These are phyloP conservation scores for Vanessa tameamea DNA, from an alignment of 1,140 invertebrate genomes.

Conservation along the genomic window DNA sequence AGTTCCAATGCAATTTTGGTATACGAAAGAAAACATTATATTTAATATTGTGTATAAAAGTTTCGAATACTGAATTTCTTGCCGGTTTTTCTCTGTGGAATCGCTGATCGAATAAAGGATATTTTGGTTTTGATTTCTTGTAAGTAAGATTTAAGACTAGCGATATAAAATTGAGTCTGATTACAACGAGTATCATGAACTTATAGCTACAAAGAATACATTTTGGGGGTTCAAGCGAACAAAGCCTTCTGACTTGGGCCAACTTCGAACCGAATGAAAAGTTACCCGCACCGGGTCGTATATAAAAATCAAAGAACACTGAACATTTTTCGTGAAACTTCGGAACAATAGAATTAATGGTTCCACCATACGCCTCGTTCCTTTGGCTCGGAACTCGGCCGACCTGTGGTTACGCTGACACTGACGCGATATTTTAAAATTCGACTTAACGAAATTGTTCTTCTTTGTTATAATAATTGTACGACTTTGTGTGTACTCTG, in stretches of 20 bases:
- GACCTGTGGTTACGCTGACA: conserved; percentile 8
- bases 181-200: too few species aligned
- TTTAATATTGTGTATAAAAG: too few species aligned
- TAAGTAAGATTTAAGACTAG: too few species aligned
- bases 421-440: background rate
- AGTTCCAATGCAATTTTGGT: too few species aligned
- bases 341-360: conserved; percentile 28
- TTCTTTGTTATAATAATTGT: conserved; percentile 4
- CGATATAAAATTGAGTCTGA: too few species aligned
- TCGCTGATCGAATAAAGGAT: too few species aligned
- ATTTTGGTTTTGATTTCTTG: too few species aligned
- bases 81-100: too few species aligned
- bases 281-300: conserved; percentile 17
- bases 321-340: conserved; percentile 22
- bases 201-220: too few species aligned
- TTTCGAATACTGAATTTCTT: too few species aligned
- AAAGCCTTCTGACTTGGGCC: conserved; percentile 9
- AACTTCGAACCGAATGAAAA: conserved; percentile 20
- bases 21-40: too few species aligned
- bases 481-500: background rate
- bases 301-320: conserved; percentile 27
- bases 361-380: conserved; percentile 6
- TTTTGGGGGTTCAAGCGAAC: background rate
- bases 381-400: background rate
- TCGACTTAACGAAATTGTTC: background rate